phyloP scores from a whole-genome alignment of 2,888 invertebrate species.

The Lasioglossum pauxillum region DNA sequence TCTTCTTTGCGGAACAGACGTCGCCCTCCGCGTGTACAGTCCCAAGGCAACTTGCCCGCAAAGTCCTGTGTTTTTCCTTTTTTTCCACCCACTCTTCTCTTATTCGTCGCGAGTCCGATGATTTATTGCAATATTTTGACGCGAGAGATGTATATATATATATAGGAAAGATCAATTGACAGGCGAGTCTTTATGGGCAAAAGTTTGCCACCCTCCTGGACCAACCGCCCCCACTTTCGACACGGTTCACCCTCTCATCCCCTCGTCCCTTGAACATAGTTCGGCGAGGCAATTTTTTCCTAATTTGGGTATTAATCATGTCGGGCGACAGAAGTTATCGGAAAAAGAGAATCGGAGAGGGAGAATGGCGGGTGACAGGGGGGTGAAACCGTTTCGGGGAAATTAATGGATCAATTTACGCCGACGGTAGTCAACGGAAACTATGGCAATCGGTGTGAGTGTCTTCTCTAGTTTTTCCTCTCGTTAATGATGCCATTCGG shows the following conservation, averaged over 20 bases:
- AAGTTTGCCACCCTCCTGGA: conserved; percentile 78
- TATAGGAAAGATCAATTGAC: conserved; percentile 83
- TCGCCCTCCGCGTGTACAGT: conserved; percentile 62
- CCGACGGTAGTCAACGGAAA: background rate
- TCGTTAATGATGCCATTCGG: background rate
- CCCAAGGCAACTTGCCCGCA: conserved; percentile 64
- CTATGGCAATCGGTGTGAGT: background rate
- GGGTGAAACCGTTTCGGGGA: background rate
- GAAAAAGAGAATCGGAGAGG: conserved; percentile 1
- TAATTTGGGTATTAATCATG: conserved; percentile 72
- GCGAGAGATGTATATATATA: conserved; percentile 73
- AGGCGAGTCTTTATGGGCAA: conserved; percentile 79
- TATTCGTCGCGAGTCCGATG: conserved; percentile 78
- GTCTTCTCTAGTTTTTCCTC: background rate
- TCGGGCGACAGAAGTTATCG: conserved; percentile 38
- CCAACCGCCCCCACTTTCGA: conserved; percentile 44
- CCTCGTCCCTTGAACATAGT: conserved; percentile 35
- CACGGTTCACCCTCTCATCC: conserved; percentile 56
- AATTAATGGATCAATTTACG: conserved; percentile 21
- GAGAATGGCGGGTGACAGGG: background rate
- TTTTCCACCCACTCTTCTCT: conserved; percentile 51
- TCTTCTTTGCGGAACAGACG: conserved; percentile 72
- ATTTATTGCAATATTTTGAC: conserved; percentile 84
- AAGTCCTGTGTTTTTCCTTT: conserved; percentile 31
- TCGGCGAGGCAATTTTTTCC: conserved; percentile 67